Evolutionary conservation across 2,113 vertebrate species (phyloP).

Genomic region (Haemorhous mexicanus): DNA sequence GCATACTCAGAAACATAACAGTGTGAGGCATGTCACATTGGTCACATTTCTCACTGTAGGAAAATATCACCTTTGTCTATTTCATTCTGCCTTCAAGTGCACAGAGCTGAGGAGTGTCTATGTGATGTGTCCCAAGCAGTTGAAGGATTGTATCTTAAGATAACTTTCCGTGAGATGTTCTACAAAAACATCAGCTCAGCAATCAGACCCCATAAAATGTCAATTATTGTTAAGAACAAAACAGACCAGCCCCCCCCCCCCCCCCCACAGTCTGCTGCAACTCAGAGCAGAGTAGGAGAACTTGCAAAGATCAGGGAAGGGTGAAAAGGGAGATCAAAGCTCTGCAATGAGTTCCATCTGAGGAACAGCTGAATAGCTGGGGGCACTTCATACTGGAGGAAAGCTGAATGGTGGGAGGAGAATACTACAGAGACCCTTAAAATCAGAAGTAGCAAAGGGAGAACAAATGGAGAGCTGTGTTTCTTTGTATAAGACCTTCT

Average conservation of each 20-base stretch:
- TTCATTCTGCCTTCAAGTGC: neutral
- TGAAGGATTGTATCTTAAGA: neutral
- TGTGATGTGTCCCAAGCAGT: neutral
- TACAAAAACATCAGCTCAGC: neutral
- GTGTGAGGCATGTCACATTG: neutral
- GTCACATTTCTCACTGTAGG: neutral
- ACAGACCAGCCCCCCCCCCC: neutral
- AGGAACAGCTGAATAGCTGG: slow-evolving; percentile 31
- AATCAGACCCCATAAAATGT: neutral
- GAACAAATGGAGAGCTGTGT: neutral
- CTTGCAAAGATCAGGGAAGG: neutral
- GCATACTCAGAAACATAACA: neutral
- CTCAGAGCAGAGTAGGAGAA: neutral
- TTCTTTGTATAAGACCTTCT: neutral
- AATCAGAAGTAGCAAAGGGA: neutral
- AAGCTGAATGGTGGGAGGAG: slow-evolving; percentile 21
- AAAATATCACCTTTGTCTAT: neutral
- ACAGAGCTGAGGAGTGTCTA: neutral
- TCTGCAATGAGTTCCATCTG: slow-evolving; percentile 31
- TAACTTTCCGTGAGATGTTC: neutral
- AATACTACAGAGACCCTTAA: slow-evolving; percentile 41
- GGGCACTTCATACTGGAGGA: neutral
- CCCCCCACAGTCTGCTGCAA: neutral
- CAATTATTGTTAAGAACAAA: neutral
- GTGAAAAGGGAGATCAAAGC: neutral